These are phyloP conservation scores for Mergus octosetaceus DNA, from an alignment of 2,797 vertebrate genomes.

Conservation along the genomic window DNA sequence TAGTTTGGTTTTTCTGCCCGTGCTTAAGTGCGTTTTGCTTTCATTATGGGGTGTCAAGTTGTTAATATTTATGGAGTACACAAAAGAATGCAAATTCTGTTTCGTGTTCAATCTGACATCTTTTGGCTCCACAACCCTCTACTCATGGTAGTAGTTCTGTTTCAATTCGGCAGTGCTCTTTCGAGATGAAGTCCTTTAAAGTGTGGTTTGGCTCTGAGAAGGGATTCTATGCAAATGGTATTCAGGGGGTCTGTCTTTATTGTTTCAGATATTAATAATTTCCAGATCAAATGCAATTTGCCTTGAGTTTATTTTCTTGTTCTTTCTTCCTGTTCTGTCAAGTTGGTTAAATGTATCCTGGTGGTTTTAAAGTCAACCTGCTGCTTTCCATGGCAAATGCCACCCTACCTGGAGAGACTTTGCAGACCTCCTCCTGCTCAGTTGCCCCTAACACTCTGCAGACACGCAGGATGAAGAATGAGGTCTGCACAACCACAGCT, in stretches of 20 bases:
- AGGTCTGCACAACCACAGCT: neutral
- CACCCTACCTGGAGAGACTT: neutral
- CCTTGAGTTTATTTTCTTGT: neutral
- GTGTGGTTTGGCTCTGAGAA: constrained; percentile 63
- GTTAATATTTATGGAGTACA: constrained; percentile 67
- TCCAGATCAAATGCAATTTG: constrained; percentile 58
- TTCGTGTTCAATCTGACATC: constrained; percentile 69
- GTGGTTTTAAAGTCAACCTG: constrained; percentile 30
- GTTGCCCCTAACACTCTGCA: neutral
- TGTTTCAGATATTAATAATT: constrained; percentile 71
- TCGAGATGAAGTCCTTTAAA: constrained; percentile 52
- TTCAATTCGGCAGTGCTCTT: constrained; percentile 45
- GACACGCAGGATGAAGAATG: rapidly evolving
- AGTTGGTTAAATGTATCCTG: neutral
- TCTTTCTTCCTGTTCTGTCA: neutral
- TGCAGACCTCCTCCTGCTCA: neutral
- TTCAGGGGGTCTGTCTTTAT: constrained; percentile 49
- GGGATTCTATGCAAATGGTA: constrained; percentile 44
- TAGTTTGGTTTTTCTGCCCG: constrained; percentile 57
- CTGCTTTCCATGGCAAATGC: neutral
- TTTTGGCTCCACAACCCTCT: constrained; percentile 50
- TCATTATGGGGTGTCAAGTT: constrained; percentile 69
- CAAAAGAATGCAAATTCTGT: constrained; percentile 69
- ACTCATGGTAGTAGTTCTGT: constrained; percentile 54
- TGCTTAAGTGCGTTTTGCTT: constrained; percentile 64